A percentile compares a stretch with the other conserved stretches of the same genome.
Evolutionary conservation across 2,113 vertebrate species (phyloP).

Genomic region (Malurus elegans): DNA sequence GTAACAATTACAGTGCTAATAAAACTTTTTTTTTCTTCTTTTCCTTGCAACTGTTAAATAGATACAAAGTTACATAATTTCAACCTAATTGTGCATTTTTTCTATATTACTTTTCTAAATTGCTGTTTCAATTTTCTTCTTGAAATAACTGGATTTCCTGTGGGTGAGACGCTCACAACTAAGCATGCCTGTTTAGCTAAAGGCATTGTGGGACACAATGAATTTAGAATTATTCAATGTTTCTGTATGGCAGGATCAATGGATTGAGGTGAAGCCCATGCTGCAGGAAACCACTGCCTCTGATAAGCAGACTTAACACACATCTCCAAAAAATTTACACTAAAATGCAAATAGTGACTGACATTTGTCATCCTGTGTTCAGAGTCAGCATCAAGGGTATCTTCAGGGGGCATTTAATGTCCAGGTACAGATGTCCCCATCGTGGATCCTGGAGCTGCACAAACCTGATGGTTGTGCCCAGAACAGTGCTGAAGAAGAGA

Average conservation of each 20-base stretch:
- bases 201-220: background rate
- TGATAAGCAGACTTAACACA: background rate
- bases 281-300: background rate
- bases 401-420: fast-evolving
- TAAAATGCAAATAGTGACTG: background rate
- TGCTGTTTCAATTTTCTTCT: background rate
- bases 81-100: background rate
- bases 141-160: background rate
- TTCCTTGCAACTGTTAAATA: background rate
- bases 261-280: background rate
- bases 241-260: background rate
- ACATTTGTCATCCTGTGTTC: background rate
- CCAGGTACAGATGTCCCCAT: fast-evolving
- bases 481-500: background rate
- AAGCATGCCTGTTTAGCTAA: background rate
- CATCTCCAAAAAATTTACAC: background rate
- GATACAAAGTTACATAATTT: background rate
- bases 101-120: background rate
- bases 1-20: background rate
- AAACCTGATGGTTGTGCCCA: fast-evolving
- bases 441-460: background rate
- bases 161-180: background rate
- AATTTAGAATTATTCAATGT: background rate
- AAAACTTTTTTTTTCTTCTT: background rate
- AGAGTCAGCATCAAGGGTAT: background rate